Percentiles rank a stretch among this genome's conserved stretches.
These are phyloP conservation scores for Boloria euphrosyne DNA, from an alignment of 2,888 invertebrate species.

Conservation along the genomic window DNA sequence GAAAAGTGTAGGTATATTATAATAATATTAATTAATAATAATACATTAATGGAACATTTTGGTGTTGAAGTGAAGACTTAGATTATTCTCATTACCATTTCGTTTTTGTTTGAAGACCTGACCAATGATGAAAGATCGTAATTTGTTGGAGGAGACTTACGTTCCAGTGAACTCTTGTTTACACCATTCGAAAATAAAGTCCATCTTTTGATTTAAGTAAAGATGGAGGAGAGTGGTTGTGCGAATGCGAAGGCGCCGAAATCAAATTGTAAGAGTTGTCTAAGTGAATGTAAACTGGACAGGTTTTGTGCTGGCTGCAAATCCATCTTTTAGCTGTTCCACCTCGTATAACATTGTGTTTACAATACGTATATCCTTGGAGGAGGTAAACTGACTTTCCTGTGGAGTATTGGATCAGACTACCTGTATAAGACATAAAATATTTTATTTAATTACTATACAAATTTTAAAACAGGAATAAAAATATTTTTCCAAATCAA, in stretches of 20 bases:
- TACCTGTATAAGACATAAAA: constrained; percentile 10
- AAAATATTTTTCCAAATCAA: no score
- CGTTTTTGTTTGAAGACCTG: no score
- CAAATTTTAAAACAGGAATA: no score
- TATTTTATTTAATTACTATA: constrained; percentile 1
- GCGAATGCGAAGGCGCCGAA: background rate
- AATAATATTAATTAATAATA: no score
- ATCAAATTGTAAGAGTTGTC: background rate
- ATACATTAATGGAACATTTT: no score
- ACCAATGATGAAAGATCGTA: no score
- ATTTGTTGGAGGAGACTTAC: no score
- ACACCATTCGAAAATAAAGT: no score
- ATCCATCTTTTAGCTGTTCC: constrained; percentile 10
- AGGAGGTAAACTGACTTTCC: constrained; percentile 6
- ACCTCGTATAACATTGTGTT: background rate
- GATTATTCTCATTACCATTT: no score
- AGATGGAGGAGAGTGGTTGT: constrained; percentile 9
- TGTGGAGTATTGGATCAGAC: constrained; percentile 9
- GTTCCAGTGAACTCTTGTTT: no score
- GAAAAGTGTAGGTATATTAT: no score
- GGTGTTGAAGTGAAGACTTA: no score
- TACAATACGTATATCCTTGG: constrained; percentile 10
- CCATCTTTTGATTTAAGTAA: background rate
- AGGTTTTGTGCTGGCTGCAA: constrained; percentile 11
- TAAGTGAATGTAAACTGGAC: constrained; percentile 7